Conservation (phyloP, 2,113 vertebrate species). For the Strix uralensis region DNA sequence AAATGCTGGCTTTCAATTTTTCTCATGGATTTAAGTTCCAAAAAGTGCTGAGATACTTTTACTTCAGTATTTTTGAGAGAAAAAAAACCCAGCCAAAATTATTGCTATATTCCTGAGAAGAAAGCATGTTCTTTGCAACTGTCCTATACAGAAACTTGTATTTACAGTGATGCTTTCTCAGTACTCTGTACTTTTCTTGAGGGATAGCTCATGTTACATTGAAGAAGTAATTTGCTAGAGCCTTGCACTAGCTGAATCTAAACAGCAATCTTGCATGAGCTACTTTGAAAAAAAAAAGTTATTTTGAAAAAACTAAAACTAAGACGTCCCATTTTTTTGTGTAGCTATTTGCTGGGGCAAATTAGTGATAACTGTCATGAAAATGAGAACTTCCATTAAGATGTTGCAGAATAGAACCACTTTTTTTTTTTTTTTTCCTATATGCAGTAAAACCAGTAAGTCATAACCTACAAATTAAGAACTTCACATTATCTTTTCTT, state of each 20-base stretch:
- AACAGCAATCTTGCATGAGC: background rate
- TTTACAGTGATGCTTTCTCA: background rate
- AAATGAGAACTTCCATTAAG: background rate
- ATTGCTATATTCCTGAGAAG: background rate
- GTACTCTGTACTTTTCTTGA: background rate
- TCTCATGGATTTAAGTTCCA: background rate
- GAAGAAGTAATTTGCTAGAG: background rate
- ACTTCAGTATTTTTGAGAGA: background rate
- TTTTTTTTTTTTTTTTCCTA: background rate
- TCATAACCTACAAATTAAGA: background rate
- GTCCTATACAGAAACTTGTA: background rate
- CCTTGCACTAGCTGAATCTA: background rate
- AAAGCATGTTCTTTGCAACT: background rate
- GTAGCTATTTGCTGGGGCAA: background rate
- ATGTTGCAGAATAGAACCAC: background rate
- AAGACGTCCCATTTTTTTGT: background rate
- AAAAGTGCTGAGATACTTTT: background rate
- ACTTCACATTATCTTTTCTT: background rate
- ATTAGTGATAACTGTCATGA: background rate
- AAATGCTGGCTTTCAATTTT: background rate
- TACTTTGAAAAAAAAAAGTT: background rate
- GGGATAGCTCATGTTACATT: background rate
- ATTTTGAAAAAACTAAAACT: background rate
- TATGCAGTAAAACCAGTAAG: background rate
- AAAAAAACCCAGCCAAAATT: background rate